phyloP scores from a whole-genome alignment of 2,113 vertebrate genomes.

The Sclerurus mexicanus region DNA sequence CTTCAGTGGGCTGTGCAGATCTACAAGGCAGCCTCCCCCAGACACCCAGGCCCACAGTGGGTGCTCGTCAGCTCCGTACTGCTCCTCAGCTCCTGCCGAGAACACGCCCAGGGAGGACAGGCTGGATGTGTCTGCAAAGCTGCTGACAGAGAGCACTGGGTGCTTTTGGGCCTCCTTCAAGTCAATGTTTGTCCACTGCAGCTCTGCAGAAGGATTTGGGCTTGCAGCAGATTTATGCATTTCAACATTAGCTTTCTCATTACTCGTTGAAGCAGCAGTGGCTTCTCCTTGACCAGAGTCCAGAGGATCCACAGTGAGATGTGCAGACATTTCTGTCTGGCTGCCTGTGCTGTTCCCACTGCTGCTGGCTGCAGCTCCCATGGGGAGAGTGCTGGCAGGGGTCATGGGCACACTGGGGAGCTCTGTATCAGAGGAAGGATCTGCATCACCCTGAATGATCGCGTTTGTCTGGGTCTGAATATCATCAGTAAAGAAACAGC shows the following conservation, averaged over 20 bases:
- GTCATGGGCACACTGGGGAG: background rate
- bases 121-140: constrained; percentile 76
- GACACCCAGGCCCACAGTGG: constrained; percentile 94
- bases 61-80: constrained; percentile 77
- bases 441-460: constrained; percentile 73
- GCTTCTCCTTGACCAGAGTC: constrained; percentile 6
- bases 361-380: background rate
- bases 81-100: constrained; percentile 81
- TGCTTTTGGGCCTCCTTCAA: constrained; percentile 84
- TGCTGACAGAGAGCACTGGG: constrained; percentile 11
- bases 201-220: constrained; percentile 62
- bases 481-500: constrained; percentile 93
- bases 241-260: background rate
- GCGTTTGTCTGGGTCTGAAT: constrained; percentile 79
- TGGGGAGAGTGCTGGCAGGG: background rate
- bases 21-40: constrained; percentile 86
- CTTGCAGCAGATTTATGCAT: background rate
- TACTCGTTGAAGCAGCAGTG: background rate
- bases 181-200: constrained; percentile 92
- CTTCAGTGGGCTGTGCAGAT: constrained; percentile 78
- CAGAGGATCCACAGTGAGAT: background rate
- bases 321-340: background rate
- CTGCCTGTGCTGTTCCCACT: background rate
- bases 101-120: constrained; percentile 82
- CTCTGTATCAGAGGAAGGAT: constrained; percentile 75